Base-by-base conservation (phyloP, 2,797 vertebrate genomes). In the Gymnoscopelus microlampas region DNA sequence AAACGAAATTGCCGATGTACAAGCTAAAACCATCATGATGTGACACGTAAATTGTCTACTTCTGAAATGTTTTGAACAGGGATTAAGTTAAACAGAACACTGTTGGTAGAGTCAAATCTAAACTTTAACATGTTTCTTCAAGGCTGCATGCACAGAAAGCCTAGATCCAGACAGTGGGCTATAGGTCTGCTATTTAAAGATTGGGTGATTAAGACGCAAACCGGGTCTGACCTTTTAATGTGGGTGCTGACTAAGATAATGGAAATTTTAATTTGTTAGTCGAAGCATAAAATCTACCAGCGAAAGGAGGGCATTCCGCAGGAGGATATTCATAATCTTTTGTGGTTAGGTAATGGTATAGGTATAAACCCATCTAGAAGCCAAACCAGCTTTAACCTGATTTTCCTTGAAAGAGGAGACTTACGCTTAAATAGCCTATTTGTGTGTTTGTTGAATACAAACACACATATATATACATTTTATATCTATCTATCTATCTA, bases 181-280 rank as follows among this genome's bases (percentile, higher is more conserved):
- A 74, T 48, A 35, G 74, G 81, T 67, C 76, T 85, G 79, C 88
- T 89, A 91, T 91, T 91, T 90, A 88, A 88, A 91, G 88, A 87
- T 86, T 85, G 86, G 78, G 72, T 90, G 88, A 90, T 90, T 89
- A 90, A 89, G 81, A 89, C 80, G 81, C 80, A 86, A 89, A 91
- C 79, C 80, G 82, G 85, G 84, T 89, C 87, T 88, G 87, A 91
- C 86, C 89, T 91, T 91, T 89, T 84, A 85, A 88, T 87, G 81
- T 74, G 79, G 82, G 67, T 83, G 80, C 87, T 88, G 88, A 91
- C 88, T 88, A 86, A 91, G 1, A 63, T 83, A 72, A 60, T 70
- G 84, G 85, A 86, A 79, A 86, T 90, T 88, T 85, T 44, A 44
- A 44, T 44, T 44, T 74, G 77, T 77, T 81, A 83, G 85, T 54